Conservation (phyloP, 2,888 invertebrate genomes). For the Gryllus longicercus region DNA sequence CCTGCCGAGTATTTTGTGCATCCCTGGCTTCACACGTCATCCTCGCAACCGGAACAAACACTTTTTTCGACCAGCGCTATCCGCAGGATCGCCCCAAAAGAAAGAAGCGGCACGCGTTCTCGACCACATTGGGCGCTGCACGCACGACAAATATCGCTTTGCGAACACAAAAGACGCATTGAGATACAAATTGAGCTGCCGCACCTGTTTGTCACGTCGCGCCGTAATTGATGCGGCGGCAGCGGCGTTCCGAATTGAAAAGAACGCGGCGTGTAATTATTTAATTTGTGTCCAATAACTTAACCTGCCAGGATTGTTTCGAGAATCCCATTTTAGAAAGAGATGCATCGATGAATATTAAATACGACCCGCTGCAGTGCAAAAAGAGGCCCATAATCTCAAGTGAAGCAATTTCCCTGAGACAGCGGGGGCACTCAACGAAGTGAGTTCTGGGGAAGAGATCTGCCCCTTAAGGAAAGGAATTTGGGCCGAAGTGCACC, state of each 20-base stretch:
- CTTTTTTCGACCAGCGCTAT: not conserved
- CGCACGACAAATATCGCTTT: not conserved
- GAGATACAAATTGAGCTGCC: not conserved
- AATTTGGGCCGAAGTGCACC: no score
- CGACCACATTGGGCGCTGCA: no score
- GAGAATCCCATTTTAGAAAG: not conserved
- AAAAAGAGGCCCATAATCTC: no score
- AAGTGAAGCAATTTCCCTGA: no score
- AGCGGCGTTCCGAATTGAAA: not conserved
- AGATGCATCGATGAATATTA: not conserved
- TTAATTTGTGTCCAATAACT: not conserved
- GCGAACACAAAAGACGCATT: constrained; percentile 7
- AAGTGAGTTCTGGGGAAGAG: no score
- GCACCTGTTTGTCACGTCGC: not conserved
- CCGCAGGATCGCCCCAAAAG: not conserved
- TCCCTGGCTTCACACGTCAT: not conserved
- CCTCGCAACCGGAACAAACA: not conserved
- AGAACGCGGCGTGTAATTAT: not conserved
- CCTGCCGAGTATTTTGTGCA: not conserved
- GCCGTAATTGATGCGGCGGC: not conserved
- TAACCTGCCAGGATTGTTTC: not conserved
- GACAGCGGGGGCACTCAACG: no score
- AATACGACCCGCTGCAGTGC: not conserved
- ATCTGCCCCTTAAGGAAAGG: no score
- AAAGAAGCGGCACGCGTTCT: not conserved